Conservation (phyloP, 2,113 vertebrate species). For the Plectropomus leopardus region DNA sequence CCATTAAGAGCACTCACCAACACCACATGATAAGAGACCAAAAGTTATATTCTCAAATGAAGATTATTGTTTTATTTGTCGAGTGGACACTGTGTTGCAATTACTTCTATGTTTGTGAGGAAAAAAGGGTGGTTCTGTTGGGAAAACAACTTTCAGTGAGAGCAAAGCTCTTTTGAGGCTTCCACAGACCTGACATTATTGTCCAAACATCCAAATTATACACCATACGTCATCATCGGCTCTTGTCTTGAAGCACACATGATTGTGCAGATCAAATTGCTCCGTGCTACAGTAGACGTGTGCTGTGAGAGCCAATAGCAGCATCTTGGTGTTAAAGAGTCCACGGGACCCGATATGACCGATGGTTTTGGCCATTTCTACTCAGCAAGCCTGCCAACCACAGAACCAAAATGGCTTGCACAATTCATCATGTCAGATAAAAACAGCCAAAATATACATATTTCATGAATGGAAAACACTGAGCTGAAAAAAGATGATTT, state of each 20-base stretch:
- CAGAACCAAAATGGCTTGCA: slow-evolving; percentile 30
- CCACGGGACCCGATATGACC: slow-evolving; percentile 40
- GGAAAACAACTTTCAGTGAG: background rate
- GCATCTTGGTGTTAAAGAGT: slow-evolving; percentile 27
- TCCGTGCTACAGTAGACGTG: slow-evolving; percentile 11
- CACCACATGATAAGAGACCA: too few relatives aligned
- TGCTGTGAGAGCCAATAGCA: slow-evolving; percentile 32
- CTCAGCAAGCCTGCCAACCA: slow-evolving; percentile 42
- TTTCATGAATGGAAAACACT: slow-evolving; percentile 65
- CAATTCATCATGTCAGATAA: slow-evolving; percentile 38
- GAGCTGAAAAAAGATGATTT: slow-evolving; percentile 40
- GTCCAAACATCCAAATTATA: slow-evolving; percentile 26
- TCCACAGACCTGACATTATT: slow-evolving; percentile 4
- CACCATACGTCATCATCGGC: background rate
- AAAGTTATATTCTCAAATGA: too few relatives aligned
- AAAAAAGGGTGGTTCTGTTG: background rate
- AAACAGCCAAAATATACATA: slow-evolving; percentile 58
- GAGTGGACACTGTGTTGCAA: background rate
- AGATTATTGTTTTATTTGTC: too few relatives aligned
- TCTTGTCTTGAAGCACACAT: slow-evolving; percentile 40
- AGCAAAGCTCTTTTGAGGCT: background rate
- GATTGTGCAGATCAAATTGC: slow-evolving; percentile 46
- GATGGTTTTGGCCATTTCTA: slow-evolving; percentile 30
- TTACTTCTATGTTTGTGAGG: too few relatives aligned
- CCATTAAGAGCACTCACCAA: too few relatives aligned